Conservation (phyloP, 2,888 invertebrate species). For the Eulithis prunata region DNA sequence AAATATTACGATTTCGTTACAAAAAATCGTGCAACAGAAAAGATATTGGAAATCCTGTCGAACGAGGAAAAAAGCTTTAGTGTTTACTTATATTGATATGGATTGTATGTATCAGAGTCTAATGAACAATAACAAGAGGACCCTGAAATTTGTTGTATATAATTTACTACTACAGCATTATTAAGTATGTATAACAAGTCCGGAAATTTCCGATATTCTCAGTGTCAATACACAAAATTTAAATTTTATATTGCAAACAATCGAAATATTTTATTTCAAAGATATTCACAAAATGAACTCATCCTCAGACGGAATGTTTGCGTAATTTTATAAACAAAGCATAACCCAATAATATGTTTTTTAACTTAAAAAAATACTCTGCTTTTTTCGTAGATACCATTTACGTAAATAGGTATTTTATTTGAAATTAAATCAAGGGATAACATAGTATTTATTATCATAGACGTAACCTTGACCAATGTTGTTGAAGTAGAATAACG, state of each 20-base stretch:
- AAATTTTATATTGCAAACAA: slow-evolving; percentile 34
- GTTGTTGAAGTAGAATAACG: slow-evolving; percentile 27
- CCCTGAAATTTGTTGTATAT: slow-evolving; percentile 30
- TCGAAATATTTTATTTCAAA: slow-evolving; percentile 6
- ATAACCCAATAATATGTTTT: not conserved
- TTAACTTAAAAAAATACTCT: not conserved
- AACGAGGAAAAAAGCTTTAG: too few species aligned
- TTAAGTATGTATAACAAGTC: slow-evolving; percentile 25
- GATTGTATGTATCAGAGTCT: not conserved
- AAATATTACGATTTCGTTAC: slow-evolving; percentile 42
- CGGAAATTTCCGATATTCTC: slow-evolving; percentile 53
- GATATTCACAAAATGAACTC: slow-evolving; percentile 14
- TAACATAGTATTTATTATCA: slow-evolving; percentile 10
- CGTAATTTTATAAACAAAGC: slow-evolving; percentile 39
- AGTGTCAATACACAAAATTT: slow-evolving; percentile 51
- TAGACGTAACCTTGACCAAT: slow-evolving; percentile 35
- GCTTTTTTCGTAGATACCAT: not conserved
- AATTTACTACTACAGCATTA: slow-evolving; percentile 35
- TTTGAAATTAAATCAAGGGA: slow-evolving; percentile 5
- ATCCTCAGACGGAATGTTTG: slow-evolving; percentile 42
- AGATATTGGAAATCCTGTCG: slow-evolving; percentile 18
- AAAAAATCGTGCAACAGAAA: slow-evolving; percentile 29
- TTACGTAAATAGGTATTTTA: not conserved
- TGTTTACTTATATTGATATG: too few species aligned
- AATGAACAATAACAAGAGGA: slow-evolving; percentile 29